These are phyloP conservation scores for Arvicanthis niloticus DNA, from an alignment of 2,113 vertebrate species.

Conservation along the genomic window DNA sequence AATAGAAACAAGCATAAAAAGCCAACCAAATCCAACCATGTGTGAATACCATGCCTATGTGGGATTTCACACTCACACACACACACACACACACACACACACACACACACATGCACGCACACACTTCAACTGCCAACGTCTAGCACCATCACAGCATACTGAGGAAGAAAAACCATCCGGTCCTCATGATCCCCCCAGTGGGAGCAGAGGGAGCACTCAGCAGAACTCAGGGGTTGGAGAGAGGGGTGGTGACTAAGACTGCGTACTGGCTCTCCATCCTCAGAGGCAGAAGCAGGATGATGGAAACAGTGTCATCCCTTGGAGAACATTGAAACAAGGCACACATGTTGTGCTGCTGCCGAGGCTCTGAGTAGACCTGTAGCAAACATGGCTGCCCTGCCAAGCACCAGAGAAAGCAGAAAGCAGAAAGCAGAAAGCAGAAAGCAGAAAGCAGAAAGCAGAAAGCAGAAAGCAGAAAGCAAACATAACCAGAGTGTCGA, in stretches of 20 bases:
- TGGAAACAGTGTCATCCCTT: neutral
- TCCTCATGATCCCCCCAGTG: too few relatives aligned
- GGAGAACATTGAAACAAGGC: neutral
- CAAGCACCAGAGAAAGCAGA: neutral
- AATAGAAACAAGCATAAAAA: neutral
- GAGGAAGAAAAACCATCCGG: neutral
- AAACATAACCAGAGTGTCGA: neutral
- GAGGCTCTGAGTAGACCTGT: neutral
- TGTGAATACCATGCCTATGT: neutral
- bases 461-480: neutral
- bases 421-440: neutral
- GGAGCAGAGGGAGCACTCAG: neutral
- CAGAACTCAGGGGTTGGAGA: neutral
- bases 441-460: neutral
- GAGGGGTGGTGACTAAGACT: neutral
- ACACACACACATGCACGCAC: too few relatives aligned
- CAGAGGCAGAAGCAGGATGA: neutral
- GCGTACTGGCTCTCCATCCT: neutral
- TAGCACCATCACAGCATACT: neutral
- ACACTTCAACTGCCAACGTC: neutral
- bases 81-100: too few relatives aligned
- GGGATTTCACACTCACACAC: too few relatives aligned
- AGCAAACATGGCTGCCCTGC: neutral
- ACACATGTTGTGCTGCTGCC: neutral
- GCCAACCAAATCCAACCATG: neutral